These are phyloP conservation scores for Caenorhabditis becei DNA, from an alignment of 2,888 invertebrate genomes.

Conservation along the genomic window DNA sequence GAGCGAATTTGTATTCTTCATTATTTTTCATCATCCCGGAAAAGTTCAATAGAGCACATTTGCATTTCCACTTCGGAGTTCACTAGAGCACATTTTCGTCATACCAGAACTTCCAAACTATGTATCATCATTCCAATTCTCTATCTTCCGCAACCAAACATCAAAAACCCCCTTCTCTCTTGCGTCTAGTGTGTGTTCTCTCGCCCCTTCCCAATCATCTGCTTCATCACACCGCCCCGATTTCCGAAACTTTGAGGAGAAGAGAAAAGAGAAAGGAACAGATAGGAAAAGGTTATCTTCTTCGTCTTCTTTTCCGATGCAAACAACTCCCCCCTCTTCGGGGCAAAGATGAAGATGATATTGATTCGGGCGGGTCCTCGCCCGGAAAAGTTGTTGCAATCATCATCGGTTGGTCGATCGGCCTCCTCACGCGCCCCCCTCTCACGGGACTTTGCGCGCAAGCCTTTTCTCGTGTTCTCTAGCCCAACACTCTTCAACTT, in stretches of 20 bases:
- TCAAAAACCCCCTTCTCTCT: neutral
- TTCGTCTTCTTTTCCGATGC: constrained; percentile 1
- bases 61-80: too few species aligned
- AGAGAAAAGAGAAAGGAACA: neutral
- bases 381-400: constrained; percentile 6
- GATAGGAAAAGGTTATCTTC: neutral
- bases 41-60: too few species aligned
- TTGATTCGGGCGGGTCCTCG: too few species aligned
- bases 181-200: neutral
- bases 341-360: too few species aligned
- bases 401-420: neutral
- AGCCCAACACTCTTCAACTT: too few species aligned
- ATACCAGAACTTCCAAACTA: too few species aligned
- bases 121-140: too few species aligned
- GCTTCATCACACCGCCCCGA: neutral
- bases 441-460: neutral
- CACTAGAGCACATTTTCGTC: too few species aligned
- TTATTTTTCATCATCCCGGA: too few species aligned
- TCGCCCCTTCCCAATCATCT: constrained; percentile 3
- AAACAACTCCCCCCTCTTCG: too few species aligned
- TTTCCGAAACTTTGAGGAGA: neutral
- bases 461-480: neutral
- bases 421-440: neutral
- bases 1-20: too few species aligned
- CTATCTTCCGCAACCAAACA: neutral